Base-by-base conservation (phyloP, 2,113 vertebrate genomes). In the Clarias gariepinus region DNA sequence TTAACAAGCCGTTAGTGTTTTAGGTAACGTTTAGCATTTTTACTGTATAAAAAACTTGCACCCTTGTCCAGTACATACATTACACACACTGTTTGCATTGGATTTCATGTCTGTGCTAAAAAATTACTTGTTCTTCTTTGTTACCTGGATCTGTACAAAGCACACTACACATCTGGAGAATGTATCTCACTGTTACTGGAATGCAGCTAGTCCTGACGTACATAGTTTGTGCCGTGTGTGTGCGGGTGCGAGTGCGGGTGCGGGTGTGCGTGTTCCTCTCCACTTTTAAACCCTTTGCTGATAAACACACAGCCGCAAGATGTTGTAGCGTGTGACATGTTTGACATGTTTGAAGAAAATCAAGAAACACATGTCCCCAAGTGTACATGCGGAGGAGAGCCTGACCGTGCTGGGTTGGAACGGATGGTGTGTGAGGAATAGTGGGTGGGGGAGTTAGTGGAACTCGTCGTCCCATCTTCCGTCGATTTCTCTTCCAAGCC, bases 371-470 rank as follows among this genome's bases (percentile, higher is more conserved):
- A 18, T 4, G 33, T 41, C 28, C 55, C 4, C 55, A 6, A 52
- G 83, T 76, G 71, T 6, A 30, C 63, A 28, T 28, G n/a, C 6
- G 28, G 10, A 2, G 69, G n/a, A 58, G 18, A 71, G 15, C 28
- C 92, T 87, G 94, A 98, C 98, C 96, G 97, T 91, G 94, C 89
- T 0, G 96, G 95, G 91, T 97, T 94, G 86, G 94, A 89, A 76
- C 96, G 96, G 15, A 85, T 76, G 58, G 58, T 30, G 91, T 94
- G 96, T 69, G 95, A 91, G 84, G 85, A 87, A 41, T 93, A 90
- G 87, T 95, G 96, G 1, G 94, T 86, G 0, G 95, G 96, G 0
- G 91, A 95, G 88, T 92, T 94, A 55, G 90, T 92, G 0, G 94
- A 89, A 61, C 92, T 95, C 86, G 92, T 95, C 91, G 90, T 96